Conservation (phyloP, 92 coral and sea anemone species). For the Actinernus sp. region DNA sequence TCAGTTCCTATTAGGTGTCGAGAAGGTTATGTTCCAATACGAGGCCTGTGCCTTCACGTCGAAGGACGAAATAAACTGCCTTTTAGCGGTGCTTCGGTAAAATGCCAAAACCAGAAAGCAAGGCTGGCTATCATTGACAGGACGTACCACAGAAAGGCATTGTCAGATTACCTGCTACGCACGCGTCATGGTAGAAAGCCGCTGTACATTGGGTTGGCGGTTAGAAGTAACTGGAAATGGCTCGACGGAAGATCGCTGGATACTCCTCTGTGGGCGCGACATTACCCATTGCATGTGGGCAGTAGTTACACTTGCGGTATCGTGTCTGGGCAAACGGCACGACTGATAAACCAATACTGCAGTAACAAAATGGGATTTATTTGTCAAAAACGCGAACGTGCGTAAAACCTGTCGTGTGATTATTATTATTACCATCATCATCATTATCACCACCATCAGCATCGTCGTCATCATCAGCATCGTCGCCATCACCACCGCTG, state of each 20-base stretch:
- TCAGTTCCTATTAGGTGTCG: slow-evolving; percentile 10
- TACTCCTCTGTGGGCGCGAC: slow-evolving; percentile 1
- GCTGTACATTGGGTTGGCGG: not conserved
- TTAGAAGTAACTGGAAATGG: not conserved
- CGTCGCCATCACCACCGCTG: no score
- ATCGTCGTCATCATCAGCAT: no score
- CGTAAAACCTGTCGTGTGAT: no score
- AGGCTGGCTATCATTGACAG: slow-evolving; percentile 7
- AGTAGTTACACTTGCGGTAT: no score
- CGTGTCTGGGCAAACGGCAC: no score
- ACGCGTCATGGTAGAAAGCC: not conserved
- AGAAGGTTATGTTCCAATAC: slow-evolving; percentile 7
- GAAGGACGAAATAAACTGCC: not conserved
- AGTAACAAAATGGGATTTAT: not conserved
- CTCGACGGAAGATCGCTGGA: not conserved
- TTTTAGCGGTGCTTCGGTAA: not conserved
- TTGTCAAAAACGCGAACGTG: slow-evolving; percentile 9
- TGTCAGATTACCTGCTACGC: not conserved
- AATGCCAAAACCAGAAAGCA: not conserved
- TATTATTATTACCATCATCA: no score
- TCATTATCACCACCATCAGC: not conserved
- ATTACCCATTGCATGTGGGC: slow-evolving; percentile 4
- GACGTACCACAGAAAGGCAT: not conserved
- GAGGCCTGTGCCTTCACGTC: slow-evolving; percentile 10
- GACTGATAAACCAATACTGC: not conserved